phyloP scores from a whole-genome alignment of 1,140 invertebrate species.

The Sminthurides bifidus region DNA sequence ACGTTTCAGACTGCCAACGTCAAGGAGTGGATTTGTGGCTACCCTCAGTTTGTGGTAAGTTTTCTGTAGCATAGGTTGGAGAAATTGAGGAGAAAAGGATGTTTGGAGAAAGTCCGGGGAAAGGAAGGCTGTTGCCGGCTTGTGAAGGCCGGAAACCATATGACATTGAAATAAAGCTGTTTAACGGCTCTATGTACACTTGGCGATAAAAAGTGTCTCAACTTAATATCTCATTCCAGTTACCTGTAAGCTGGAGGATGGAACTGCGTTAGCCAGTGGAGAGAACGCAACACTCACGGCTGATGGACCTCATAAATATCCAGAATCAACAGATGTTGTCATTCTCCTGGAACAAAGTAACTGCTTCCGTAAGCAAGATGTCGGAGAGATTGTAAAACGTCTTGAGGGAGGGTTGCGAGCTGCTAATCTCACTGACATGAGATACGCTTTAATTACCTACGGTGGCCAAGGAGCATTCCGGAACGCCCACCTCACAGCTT shows the following conservation, averaged over 20 bases:
- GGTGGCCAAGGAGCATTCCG: conserved; percentile 36
- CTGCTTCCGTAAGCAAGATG: conserved; percentile 33
- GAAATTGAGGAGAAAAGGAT: not conserved
- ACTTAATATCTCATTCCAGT: conserved; percentile 29
- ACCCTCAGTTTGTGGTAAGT: conserved; percentile 39
- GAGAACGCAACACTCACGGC: conserved; percentile 33
- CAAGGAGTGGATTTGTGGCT: conserved; percentile 37
- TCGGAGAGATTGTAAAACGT: conserved; percentile 23
- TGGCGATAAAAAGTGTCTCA: not conserved
- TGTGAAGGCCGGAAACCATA: not conserved
- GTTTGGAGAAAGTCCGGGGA: too few relatives aligned
- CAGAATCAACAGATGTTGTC: conserved; percentile 41
- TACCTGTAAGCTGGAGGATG: conserved; percentile 34
- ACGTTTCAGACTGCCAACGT: conserved; percentile 38
- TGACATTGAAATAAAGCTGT: not conserved
- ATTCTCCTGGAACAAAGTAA: conserved; percentile 42
- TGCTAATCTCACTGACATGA: conserved; percentile 35
- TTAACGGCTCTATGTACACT: not conserved
- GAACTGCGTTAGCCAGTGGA: conserved; percentile 33
- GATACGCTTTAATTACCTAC: conserved; percentile 43
- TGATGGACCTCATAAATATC: conserved; percentile 20
- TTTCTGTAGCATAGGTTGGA: not conserved
- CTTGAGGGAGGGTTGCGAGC: conserved; percentile 37
- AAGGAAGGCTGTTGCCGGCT: conserved; percentile 10
- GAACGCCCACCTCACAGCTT: conserved; percentile 38